Conservation (phyloP, 2,797 vertebrate genomes). For the Chiroxiphia lanceolata region DNA sequence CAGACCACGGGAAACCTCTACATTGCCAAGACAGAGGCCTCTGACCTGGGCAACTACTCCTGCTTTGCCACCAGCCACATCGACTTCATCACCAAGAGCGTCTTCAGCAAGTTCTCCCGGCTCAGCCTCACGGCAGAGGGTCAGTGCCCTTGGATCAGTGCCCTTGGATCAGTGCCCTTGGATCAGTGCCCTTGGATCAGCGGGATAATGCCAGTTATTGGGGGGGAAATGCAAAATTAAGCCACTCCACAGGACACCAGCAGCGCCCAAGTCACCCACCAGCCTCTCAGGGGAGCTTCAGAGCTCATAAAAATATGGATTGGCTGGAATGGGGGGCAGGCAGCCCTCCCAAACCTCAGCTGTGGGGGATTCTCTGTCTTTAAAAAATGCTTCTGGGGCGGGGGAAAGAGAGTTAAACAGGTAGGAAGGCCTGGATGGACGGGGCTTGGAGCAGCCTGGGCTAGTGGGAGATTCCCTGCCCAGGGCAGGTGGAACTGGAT, state of each 20-base stretch:
- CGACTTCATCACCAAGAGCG: constrained; percentile 93
- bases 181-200: constrained; percentile 54
- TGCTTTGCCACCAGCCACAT: constrained; percentile 95
- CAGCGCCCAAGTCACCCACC: background rate
- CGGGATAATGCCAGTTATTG: background rate
- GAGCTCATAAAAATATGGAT: background rate
- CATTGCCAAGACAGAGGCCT: constrained; percentile 85
- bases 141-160: constrained; percentile 47
- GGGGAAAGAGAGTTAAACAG: background rate
- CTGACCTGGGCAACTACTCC: constrained; percentile 90
- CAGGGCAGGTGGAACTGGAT: background rate
- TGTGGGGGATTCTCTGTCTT: background rate
- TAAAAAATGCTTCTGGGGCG: background rate
- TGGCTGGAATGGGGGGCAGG: background rate
- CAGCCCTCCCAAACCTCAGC: background rate
- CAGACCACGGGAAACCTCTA: constrained; percentile 95
- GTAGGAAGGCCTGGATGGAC: background rate
- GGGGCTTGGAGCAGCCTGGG: rapidly evolving
- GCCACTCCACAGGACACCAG: background rate
- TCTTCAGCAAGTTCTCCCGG: constrained; percentile 90
- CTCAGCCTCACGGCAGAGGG: constrained; percentile 88
- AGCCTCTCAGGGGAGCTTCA: background rate
- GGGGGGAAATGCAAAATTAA: background rate
- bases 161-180: constrained; percentile 65
- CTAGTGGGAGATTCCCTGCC: background rate